These are phyloP conservation scores for Drosophila kuntzei DNA, from an alignment of 2,888 invertebrate species.

Conservation along the genomic window DNA sequence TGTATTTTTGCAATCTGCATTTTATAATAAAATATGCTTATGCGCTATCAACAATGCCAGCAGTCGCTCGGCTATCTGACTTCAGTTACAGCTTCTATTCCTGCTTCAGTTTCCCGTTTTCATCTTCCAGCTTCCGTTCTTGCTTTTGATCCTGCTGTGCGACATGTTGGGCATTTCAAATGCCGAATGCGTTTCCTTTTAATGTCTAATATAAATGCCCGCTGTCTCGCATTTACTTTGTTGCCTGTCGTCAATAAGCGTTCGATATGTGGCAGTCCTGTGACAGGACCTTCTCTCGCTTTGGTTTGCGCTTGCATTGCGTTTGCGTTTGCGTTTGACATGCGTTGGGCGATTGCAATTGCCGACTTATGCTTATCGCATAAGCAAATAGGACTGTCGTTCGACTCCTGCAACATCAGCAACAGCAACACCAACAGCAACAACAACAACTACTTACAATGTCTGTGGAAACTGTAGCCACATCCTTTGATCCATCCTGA, in stretches of 20 bases:
- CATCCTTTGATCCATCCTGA: conserved; percentile 38
- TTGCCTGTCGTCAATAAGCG: conserved; percentile 48
- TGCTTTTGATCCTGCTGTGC: conserved; percentile 32
- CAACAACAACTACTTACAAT: conserved; percentile 3
- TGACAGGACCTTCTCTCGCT: conserved; percentile 32
- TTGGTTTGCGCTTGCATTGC: conserved; percentile 18
- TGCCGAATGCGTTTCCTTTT: conserved; percentile 70
- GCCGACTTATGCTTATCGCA: conserved; percentile 66
- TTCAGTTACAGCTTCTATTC: neutral
- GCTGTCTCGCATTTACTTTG: conserved; percentile 68
- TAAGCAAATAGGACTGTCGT: conserved; percentile 67
- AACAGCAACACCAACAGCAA: conserved; percentile 1
- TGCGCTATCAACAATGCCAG: conserved; percentile 70
- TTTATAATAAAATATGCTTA: conserved; percentile 80
- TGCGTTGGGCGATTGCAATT: conserved; percentile 51
- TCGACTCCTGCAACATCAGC: conserved; percentile 5
- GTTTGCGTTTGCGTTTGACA: conserved; percentile 54
- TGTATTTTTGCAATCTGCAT: conserved; percentile 74
- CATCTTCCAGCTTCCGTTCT: conserved; percentile 17
- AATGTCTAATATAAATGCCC: conserved; percentile 78
- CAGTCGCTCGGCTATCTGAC: neutral
- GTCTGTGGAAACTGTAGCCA: conserved; percentile 19
- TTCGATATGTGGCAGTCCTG: conserved; percentile 43
- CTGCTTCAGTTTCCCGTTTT: neutral
- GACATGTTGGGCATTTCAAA: conserved; percentile 71